Conservation (phyloP, 2,888 invertebrate genomes). For the Aphodius sticticus region DNA sequence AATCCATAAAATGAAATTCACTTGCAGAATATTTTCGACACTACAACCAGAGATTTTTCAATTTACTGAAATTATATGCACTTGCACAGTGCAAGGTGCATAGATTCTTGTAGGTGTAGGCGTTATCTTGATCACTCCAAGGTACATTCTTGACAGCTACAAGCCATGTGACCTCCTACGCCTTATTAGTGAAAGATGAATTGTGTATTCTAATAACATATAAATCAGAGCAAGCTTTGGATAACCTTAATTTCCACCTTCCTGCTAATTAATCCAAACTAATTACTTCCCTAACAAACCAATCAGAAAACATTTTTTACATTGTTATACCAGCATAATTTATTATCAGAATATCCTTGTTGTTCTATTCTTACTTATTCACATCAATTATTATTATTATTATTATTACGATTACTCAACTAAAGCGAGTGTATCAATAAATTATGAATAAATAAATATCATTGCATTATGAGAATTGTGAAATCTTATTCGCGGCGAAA, state of each 20-base stretch:
- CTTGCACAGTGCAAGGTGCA: background rate
- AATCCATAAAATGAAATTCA: too few relatives aligned
- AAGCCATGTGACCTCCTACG: background rate
- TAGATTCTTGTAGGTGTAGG: background rate
- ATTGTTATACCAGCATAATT: background rate
- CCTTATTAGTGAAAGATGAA: background rate
- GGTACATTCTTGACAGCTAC: background rate
- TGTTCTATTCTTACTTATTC: background rate
- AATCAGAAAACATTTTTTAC: background rate
- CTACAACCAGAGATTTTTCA: too few relatives aligned
- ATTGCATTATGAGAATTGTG: background rate
- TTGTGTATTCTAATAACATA: background rate
- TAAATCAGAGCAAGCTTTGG: background rate
- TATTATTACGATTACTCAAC: background rate
- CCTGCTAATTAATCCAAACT: background rate
- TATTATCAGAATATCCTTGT: background rate
- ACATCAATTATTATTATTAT: background rate
- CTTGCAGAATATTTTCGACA: too few relatives aligned
- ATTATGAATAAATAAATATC: background rate
- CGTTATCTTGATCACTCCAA: background rate
- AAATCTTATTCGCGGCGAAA: background rate
- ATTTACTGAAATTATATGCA: too few relatives aligned
- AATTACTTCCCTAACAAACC: background rate
- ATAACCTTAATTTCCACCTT: background rate
- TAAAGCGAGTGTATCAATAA: background rate